phyloP scores from a whole-genome alignment of 2,113 vertebrate genomes.

The Ibidorhyncha struthersii region DNA sequence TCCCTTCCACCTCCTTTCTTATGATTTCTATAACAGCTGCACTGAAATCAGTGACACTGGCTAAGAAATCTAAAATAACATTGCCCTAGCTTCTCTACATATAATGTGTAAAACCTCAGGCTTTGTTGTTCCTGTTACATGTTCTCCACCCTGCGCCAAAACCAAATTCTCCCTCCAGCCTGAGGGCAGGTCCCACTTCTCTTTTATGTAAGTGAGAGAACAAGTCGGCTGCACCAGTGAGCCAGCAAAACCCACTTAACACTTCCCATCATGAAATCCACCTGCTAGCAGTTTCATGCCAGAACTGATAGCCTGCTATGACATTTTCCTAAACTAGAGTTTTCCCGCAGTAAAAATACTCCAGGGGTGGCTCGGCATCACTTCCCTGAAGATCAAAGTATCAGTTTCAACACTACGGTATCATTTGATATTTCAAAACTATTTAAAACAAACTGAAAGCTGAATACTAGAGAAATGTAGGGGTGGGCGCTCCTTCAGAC shows the following conservation, averaged over 20 bases:
- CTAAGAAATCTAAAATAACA: neutral
- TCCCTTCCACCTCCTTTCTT: neutral
- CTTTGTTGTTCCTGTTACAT: neutral
- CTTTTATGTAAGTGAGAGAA: neutral
- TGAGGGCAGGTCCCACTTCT: neutral
- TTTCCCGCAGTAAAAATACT: neutral
- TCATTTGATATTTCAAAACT: neutral
- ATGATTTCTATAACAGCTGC: neutral
- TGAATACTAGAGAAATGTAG: neutral
- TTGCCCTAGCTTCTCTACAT: neutral
- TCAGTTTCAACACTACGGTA: neutral
- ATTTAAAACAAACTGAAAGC: neutral
- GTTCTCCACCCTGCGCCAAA: neutral
- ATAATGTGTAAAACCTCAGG: neutral
- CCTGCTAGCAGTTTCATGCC: conserved; percentile 28
- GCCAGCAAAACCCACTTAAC: conserved; percentile 13
- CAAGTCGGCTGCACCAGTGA: neutral
- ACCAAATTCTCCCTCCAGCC: neutral
- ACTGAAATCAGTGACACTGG: neutral
- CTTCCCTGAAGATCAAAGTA: neutral
- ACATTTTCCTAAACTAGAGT: neutral
- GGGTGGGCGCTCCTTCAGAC: neutral
- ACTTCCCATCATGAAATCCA: neutral
- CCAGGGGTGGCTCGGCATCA: neutral
- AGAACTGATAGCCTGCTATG: conserved; percentile 20